Conservation (phyloP, 2,113 vertebrate species). For the Bujurquina vittata region DNA sequence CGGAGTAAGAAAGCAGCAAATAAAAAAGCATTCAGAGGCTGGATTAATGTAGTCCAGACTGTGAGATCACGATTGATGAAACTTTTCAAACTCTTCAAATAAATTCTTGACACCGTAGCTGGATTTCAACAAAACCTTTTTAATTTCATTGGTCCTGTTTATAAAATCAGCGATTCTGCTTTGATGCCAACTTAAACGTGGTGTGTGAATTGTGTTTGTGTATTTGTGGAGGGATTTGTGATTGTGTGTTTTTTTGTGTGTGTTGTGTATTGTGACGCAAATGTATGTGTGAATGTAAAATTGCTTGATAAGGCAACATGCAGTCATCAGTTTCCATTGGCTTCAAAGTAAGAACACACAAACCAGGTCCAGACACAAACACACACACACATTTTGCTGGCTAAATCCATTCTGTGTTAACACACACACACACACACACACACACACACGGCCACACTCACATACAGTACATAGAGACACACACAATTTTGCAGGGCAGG, state of each 20-base stretch:
- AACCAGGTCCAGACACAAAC: conserved; percentile 62
- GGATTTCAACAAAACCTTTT: conserved; percentile 83
- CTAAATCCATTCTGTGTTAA: conserved; percentile 42
- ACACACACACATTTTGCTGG: conserved; percentile 68
- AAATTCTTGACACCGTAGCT: conserved; percentile 40
- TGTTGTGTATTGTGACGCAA: conserved; percentile 22
- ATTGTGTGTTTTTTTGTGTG: conserved; percentile 6
- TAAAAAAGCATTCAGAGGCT: no score
- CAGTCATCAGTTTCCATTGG: conserved; percentile 73
- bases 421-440: conserved; percentile 43
- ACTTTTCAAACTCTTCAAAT: neutral
- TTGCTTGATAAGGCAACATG: conserved; percentile 78
- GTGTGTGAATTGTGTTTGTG: conserved; percentile 42
- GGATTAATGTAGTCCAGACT: neutral
- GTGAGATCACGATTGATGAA: neutral
- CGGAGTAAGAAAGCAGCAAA: no score
- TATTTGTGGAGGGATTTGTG: neutral
- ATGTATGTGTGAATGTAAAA: conserved; percentile 45
- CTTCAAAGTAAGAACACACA: conserved; percentile 72
- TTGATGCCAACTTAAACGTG: conserved; percentile 77
- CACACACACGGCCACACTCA: neutral
- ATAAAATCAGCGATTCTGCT: conserved; percentile 83
- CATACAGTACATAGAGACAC: neutral
- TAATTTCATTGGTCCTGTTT: conserved; percentile 81
- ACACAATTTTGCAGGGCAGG: conserved; percentile 32